Evolutionary conservation across 2,888 invertebrate genomes (phyloP), one percentile per base, ranked within the genome.

Genomic region (Eurytoma californica): DNA sequence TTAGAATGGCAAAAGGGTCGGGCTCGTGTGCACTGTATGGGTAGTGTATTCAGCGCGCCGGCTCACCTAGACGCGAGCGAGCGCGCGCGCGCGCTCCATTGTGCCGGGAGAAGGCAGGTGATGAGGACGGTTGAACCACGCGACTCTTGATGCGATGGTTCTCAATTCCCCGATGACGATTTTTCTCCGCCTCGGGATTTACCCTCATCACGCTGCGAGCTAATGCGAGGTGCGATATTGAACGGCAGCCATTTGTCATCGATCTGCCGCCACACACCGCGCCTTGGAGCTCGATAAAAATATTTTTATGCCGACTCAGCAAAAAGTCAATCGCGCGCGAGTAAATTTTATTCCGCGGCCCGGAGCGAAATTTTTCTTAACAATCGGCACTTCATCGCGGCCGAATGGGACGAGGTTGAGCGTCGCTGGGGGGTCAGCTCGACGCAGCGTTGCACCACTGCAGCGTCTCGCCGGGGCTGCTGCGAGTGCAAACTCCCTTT

Each of bases 81-180:
- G 24, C 49, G 30, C 28, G 83, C 82, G 79, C 61, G 47, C 49
- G 60, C 53, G 58, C 74, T 82, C 84, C 79, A 90, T 90, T 90
- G 89, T 89, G 83, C 77, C 83, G 82, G 82, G 84, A 83, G 83
- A 84, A 84, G 88, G 90, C 90, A 90, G 90, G 90, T 90, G 90
- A 89, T 89, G 90, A 88, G 88, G 88, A 90, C 89, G 88, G 89
- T 88, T 89, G 88, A 85, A 89, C 88, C 88, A 87, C 87, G 88
- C 89, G 89, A 90, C 89, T 89, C 86, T 82, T 30, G 24, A 47
- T 67, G 68, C 69, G 74, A 73, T 49, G 83, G 83, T 84, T 83
- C 84, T 82, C 84, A 84, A 77, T 81, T 81, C 63, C 57, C 53
- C 18, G 20, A 49, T 66, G 57, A 65, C 49, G 51, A 18, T 53